Base-by-base conservation (phyloP, 2,113 vertebrate species). In the Epinephelus lanceolatus region DNA sequence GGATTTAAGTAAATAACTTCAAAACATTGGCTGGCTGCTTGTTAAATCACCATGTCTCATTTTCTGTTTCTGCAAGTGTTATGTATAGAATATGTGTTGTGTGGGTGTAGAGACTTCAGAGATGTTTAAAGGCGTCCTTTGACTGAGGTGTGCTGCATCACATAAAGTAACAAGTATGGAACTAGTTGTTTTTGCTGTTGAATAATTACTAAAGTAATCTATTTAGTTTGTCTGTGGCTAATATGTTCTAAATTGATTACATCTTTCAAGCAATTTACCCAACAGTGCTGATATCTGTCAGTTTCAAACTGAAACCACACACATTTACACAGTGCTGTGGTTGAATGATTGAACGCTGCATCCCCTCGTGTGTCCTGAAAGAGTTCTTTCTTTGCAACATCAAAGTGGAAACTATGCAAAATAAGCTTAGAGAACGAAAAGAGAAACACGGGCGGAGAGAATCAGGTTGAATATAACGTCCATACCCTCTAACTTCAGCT, bases 371-470 rank as follows among this genome's bases (percentile, higher is more conserved):
- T 71, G 79, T 88, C 71, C 81, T 79, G 52, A 71, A 78, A 85
- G 66, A 80, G 23, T 76, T 78, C 49, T 77, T 52, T 78, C 71
- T 77, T 53, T 87, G 55, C 71, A 80, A 83, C 88, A 86, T 87
- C 83, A 92, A 90, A 88, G 86, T 51, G 63, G 45, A 80, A 89
- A 86, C 71, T 77, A 77, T 84, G 78, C 72, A 82, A 87, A 88
- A 88, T 75, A 76, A 75, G 84, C 71, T 82, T 72, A 84, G 42
- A 47, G 52, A 59, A 80, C 0, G 11, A 57, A 75, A 74, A 74
- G 73, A 27, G 30, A 80, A 81, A 81, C 18, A 30, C 19, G 65
- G 67, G 76, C 70, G 3, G 52, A 73, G 76, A 80, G 70, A 85
- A 76, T 78, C 70, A 65, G 78, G 80, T 80, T 86, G 71, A 87